A percentile compares a stretch with the other conserved stretches of the same genome.
Evolutionary conservation across 2,888 invertebrate genomes (phyloP).

Genomic region (Eilema caniola): DNA sequence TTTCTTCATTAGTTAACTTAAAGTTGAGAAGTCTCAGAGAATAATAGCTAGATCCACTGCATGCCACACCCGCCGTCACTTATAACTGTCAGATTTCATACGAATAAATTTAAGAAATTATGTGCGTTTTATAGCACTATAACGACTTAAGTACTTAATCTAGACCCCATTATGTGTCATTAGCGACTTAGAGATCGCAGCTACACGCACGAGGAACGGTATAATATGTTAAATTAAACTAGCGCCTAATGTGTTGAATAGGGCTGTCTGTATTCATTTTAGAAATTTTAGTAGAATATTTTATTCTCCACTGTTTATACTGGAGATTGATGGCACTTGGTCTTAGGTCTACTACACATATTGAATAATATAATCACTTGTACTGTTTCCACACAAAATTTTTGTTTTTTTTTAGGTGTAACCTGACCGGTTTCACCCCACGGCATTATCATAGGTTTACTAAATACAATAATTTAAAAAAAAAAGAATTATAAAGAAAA

Average conservation of each 20-base stretch:
- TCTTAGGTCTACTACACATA: no score
- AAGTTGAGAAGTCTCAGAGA: no score
- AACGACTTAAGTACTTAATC: slow-evolving; percentile 6
- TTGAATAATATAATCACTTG: no score
- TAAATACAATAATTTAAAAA: no score
- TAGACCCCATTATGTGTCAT: slow-evolving; percentile 7
- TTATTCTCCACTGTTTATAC: no score
- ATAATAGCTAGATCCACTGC: not conserved
- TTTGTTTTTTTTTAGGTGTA: no score
- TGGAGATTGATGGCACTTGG: no score
- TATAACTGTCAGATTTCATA: not conserved
- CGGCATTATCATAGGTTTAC: no score
- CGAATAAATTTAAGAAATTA: not conserved
- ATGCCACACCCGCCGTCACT: not conserved
- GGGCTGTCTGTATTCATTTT: not conserved
- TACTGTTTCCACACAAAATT: no score
- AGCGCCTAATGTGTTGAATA: not conserved
- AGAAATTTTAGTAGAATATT: not conserved
- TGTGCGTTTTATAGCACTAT: not conserved
- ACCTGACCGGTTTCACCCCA: no score
- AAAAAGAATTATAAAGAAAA: no score
- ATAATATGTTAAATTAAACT: slow-evolving; percentile 3
- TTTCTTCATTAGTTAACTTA: no score
- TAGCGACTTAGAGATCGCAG: slow-evolving; percentile 5
- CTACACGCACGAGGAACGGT: slow-evolving; percentile 10